Evolutionary conservation across 2,888 invertebrate genomes (phyloP).

Genomic region (Drosophila affinis): DNA sequence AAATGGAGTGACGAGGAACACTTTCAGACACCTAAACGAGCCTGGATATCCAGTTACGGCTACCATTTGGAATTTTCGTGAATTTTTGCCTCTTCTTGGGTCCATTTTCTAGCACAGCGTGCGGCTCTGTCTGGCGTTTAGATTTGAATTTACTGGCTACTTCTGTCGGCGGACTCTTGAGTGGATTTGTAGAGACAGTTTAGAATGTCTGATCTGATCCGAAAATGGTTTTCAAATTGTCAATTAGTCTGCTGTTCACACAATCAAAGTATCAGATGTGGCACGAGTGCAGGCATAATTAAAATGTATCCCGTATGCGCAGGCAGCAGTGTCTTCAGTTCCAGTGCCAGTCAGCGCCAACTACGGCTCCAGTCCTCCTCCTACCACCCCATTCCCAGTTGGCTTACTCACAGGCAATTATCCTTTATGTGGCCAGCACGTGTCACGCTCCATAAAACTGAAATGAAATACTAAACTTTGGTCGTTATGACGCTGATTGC

Average conservation of each 20-base stretch:
- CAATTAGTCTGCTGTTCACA: constrained; percentile 35
- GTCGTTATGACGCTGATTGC: constrained; percentile 72
- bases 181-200: constrained; percentile 38
- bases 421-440: constrained; percentile 62
- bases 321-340: not conserved
- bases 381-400: constrained; percentile 14
- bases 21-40: constrained; percentile 58
- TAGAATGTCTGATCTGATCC: constrained; percentile 9
- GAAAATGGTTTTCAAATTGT: constrained; percentile 28
- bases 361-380: not conserved
- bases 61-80: constrained; percentile 32
- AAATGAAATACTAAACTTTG: constrained; percentile 74
- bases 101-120: constrained; percentile 35
- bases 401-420: constrained; percentile 59
- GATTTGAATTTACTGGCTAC: constrained; percentile 71
- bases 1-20: constrained; percentile 13
- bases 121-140: constrained; percentile 49
- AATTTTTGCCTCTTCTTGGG: constrained; percentile 24
- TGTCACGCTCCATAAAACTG: constrained; percentile 73
- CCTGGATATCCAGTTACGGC: constrained; percentile 38
- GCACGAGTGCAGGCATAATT: constrained; percentile 16
- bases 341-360: not conserved
- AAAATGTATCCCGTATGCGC: constrained; percentile 9
- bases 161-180: constrained; percentile 54
- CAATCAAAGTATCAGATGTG: constrained; percentile 35